Base-by-base conservation (phyloP, 2,888 invertebrate species). In the Cryptocheilus praepositus region DNA sequence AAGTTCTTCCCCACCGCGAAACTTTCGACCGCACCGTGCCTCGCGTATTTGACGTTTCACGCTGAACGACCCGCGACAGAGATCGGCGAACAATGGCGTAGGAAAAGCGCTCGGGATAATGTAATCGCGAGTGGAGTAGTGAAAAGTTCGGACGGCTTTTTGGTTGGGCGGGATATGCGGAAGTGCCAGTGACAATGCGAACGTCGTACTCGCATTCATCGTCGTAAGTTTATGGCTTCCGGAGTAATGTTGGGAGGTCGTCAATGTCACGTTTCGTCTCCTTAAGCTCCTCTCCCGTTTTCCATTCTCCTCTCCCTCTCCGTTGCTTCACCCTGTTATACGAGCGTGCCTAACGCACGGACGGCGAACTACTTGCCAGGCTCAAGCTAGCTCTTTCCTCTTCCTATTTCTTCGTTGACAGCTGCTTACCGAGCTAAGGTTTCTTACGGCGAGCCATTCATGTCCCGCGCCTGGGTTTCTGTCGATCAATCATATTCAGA, bases 401-500 rank as follows among this genome's bases (percentile, higher is more conserved):
- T 36, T 36, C 36, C 36, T 36, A 36, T 36, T 36, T 36, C 36
- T 36, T 11, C 11, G 46, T 44, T 21, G 56, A 36, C 62, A 57
- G 66, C 71, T 69, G 66, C 71, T 79, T 61, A 59, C 44, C 52
- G 56, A 65, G 61, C 61, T 58, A 52, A 22, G 44, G 53, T 44
- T 68, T 46, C 61, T 57, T 61, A 51, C 60, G 54, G 46, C 55
- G 49, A 53, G 71, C 78, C 78, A 81, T 84, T 81, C 79, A 81
- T 76, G 81, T 83, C 36, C 11, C 80, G 71, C 60, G 67, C 76
- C 67, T 70, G 66, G 68, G 76, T 70, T 80, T 74, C 81, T 82
- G 82, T 84, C 82, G 72, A 85, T 85, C 85, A 85, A 85, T 85
- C 85, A 85, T 84, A 82, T 83, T 84, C 83, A 85, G 81, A 85